phyloP scores from a whole-genome alignment of 2,113 vertebrate species.

The Platichthys flesus region DNA sequence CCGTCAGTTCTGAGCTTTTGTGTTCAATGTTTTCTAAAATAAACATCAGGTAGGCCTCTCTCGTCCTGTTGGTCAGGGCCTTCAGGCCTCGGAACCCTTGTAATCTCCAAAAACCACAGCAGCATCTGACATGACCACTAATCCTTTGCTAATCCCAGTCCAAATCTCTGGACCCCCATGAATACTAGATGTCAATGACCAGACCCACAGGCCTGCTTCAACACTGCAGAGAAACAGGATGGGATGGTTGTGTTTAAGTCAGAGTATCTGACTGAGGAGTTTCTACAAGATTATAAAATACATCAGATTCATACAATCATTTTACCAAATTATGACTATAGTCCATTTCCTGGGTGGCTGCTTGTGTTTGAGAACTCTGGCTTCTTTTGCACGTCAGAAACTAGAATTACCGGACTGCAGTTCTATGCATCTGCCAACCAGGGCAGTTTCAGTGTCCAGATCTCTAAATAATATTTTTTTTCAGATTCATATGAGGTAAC shows the following conservation, averaged over 20 bases:
- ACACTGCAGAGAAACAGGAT: conserved; percentile 25
- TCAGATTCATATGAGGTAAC: too few relatives aligned
- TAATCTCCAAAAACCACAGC: conserved; percentile 60
- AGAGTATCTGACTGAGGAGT: background rate
- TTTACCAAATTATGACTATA: background rate
- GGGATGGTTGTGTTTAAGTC: background rate
- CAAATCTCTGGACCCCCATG: conserved; percentile 52
- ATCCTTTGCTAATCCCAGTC: conserved; percentile 68
- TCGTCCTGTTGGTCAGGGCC: background rate
- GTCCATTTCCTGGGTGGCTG: background rate
- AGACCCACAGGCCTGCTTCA: conserved; percentile 20
- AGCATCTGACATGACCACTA: conserved; percentile 64
- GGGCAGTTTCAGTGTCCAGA: too few relatives aligned
- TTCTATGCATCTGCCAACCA: too few relatives aligned
- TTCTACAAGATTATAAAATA: background rate
- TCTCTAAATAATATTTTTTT: too few relatives aligned
- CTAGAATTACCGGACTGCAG: background rate
- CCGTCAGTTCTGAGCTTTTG: background rate
- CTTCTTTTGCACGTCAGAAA: background rate
- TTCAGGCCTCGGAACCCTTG: conserved; percentile 37
- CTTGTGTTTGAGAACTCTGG: background rate
- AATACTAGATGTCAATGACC: conserved; percentile 26
- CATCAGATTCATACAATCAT: too few relatives aligned
- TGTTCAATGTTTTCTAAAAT: conserved; percentile 16
- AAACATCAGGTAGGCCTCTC: background rate